Conservation (phyloP, 2,797 vertebrate species). For the Gambelia wislizenii region DNA sequence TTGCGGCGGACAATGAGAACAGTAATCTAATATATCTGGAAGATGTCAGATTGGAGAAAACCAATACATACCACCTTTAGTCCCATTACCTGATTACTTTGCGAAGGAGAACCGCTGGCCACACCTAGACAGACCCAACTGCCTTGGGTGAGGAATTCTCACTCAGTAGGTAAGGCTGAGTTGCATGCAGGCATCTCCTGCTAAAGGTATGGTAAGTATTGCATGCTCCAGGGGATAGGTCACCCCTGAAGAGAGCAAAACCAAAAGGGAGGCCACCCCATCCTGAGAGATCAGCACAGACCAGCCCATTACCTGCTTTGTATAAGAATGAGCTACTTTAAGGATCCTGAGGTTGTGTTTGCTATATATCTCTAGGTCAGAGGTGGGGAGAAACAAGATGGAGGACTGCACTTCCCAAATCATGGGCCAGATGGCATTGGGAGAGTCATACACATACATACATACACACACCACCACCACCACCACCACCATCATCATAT, state of each 20-base stretch:
- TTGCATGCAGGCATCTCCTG: not conserved
- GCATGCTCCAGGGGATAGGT: too few relatives aligned
- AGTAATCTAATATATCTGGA: not conserved
- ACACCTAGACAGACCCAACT: not conserved
- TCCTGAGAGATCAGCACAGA: not conserved
- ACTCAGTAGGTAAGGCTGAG: not conserved
- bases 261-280: not conserved
- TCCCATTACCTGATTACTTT: not conserved
- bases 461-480: too few relatives aligned
- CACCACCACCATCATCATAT: not conserved
- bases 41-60: not conserved
- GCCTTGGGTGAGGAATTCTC: not conserved
- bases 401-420: not conserved
- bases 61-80: not conserved
- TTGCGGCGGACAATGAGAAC: too few relatives aligned
- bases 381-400: not conserved
- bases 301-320: not conserved
- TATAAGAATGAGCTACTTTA: not conserved
- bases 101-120: not conserved
- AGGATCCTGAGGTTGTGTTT: not conserved
- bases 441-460: too few relatives aligned
- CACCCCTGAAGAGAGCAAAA: not conserved
- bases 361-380: not conserved
- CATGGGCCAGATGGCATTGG: not conserved
- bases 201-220: too few relatives aligned